These are phyloP conservation scores for Branchipolynoe longqiensis DNA, from an alignment of 2,888 invertebrate genomes.

Conservation along the genomic window DNA sequence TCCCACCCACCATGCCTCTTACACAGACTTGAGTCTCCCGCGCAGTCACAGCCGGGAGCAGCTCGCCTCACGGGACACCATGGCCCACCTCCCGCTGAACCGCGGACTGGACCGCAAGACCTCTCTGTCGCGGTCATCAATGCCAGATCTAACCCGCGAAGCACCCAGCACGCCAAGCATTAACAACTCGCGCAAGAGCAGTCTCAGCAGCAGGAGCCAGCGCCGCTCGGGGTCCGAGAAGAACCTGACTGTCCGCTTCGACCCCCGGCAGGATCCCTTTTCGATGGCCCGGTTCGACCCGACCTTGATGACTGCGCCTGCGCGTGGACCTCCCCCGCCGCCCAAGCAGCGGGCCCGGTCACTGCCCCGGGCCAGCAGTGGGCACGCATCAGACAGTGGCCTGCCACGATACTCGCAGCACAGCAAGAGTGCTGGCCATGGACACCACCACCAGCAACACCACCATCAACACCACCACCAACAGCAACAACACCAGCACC, in stretches of 20 bases:
- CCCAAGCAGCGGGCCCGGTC: constrained; percentile 36
- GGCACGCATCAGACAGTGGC: constrained; percentile 59
- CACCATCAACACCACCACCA: constrained; percentile 34
- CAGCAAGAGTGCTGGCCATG: constrained; percentile 43
- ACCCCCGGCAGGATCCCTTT: constrained; percentile 60
- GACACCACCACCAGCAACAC: constrained; percentile 54
- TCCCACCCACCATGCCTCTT: constrained; percentile 47
- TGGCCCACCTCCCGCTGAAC: neutral
- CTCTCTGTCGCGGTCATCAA: constrained; percentile 77
- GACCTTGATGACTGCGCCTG: neutral
- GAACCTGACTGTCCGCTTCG: constrained; percentile 74
- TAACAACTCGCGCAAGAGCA: constrained; percentile 68
- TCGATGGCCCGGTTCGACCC: constrained; percentile 56
- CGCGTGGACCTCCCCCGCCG: neutral
- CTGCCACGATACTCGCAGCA: constrained; percentile 36
- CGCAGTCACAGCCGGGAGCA: constrained; percentile 14
- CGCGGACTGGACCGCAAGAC: constrained; percentile 67
- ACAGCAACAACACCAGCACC: constrained; percentile 53
- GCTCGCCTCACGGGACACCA: neutral
- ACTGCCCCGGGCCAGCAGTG: constrained; percentile 53
- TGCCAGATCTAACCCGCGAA: constrained; percentile 78
- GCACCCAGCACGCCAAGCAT: constrained; percentile 66
- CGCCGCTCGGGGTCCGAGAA: constrained; percentile 74
- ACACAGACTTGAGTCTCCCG: constrained; percentile 41
- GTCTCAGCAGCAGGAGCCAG: constrained; percentile 61